Evolutionary conservation across 2,797 vertebrate genomes (phyloP), one percentile per base, ranked within the genome.

Genomic region (Varecia variegata): DNA sequence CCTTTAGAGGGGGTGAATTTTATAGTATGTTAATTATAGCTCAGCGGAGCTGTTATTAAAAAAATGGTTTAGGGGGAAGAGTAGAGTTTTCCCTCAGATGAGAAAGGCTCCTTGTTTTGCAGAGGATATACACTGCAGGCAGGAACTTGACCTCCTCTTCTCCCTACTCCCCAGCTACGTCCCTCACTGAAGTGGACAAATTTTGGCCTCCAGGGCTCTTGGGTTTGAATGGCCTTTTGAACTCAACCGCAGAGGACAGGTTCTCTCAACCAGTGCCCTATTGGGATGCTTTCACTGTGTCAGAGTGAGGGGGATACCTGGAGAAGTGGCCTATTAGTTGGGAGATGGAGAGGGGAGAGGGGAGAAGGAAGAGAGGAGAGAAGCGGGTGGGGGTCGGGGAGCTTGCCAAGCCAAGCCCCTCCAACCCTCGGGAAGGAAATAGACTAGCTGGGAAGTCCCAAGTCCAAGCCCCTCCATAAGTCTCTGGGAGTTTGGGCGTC

Each of bases 221-320:
- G 9, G 30, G 43, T 40, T 87, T 82, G 67, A 95, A 35, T 56
- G n/a, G 8, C 14, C 47, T 89, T 92, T n/a, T 23, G 18, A 76
- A 56, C 47, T 77, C 8, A 54, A 54, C 20, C 5, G 25, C 56
- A 80, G 32, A 79, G 67, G 52, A 68, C 35, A 47, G 2, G 27
- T 40, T 62, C 32, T 89, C 67, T 68, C 43, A 52, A 82, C 79
- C 68, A 43, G 18, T 10, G 9, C 12, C 52, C 25, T 54, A 20
- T 38, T 60, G 0, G 3, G 13, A 9, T 89, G 54, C 40, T 87
- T 65, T 92, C 47, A 73, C 54, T 82, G 71, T 88, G 23, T 40
- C 0, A 0, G 32, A 81, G 23, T 14, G 1, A 7, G 3, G 45
- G 11, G 6, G 7, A 47, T 3, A 5, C 11, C 3, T 27, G 30